Evolutionary conservation across 2,888 invertebrate genomes (phyloP).

Genomic region (Pasiphila rectangulata): DNA sequence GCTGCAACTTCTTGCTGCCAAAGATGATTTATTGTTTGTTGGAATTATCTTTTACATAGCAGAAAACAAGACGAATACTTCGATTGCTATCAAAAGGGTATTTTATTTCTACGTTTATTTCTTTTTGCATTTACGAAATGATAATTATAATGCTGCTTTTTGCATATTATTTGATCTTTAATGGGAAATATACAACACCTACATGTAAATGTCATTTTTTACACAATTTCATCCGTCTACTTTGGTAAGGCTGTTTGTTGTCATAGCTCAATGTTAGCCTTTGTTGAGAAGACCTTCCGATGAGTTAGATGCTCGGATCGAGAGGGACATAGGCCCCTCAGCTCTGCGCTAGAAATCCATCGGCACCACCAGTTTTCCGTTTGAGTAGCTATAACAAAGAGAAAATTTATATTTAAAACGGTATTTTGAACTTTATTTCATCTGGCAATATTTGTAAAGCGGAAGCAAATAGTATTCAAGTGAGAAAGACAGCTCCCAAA

Average conservation of each 20-base stretch:
- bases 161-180: too few species aligned
- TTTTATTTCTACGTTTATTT: too few species aligned
- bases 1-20: too few species aligned
- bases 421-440: neutral
- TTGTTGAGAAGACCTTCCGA: slow-evolving; percentile 64
- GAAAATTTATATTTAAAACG: slow-evolving; percentile 33
- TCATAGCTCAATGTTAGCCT: slow-evolving; percentile 45
- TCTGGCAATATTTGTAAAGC: neutral
- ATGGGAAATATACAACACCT: too few species aligned
- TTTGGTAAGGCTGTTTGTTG: slow-evolving; percentile 27
- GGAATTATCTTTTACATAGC: too few species aligned
- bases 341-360: slow-evolving; percentile 79
- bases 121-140: too few species aligned
- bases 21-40: too few species aligned
- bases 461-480: neutral
- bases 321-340: slow-evolving; percentile 68
- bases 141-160: too few species aligned
- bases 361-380: slow-evolving; percentile 82
- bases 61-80: too few species aligned
- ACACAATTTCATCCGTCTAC: slow-evolving; percentile 1
- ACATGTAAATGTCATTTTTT: too few species aligned
- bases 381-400: slow-evolving; percentile 77
- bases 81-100: too few species aligned
- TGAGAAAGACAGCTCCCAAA: slow-evolving; percentile 12
- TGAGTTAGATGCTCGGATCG: slow-evolving; percentile 66